Percentiles rank a stretch among this genome's conserved stretches.
phyloP scores from a whole-genome alignment of 2,888 invertebrate species.

The Tetheella fluctuosa region DNA sequence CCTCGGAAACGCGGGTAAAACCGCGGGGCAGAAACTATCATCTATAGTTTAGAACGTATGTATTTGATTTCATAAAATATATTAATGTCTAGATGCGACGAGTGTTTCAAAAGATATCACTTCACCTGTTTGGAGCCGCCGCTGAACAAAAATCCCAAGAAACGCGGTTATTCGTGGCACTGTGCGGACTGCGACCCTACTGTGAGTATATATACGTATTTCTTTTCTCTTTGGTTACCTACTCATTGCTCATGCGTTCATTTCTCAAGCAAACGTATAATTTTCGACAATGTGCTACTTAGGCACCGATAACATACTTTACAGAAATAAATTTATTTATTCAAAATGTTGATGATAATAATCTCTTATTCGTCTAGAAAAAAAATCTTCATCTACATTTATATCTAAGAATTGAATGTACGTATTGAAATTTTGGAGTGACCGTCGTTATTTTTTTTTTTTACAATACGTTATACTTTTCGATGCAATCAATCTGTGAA shows the following conservation, averaged over 20 bases:
- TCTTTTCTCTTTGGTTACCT: too few species aligned
- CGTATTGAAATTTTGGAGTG: neutral
- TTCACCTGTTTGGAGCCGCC: conserved; percentile 97
- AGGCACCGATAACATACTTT: too few species aligned
- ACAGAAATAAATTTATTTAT: too few species aligned
- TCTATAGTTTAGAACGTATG: neutral
- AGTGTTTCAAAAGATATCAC: conserved; percentile 95
- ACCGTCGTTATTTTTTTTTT: neutral
- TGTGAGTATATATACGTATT: conserved; percentile 82
- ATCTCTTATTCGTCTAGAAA: too few species aligned
- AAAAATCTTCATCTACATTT: too few species aligned
- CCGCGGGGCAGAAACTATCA: too few species aligned
- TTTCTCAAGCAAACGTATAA: too few species aligned
- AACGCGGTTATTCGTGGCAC: conserved; percentile 97
- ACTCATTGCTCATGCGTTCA: too few species aligned
- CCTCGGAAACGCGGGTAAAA: too few species aligned
- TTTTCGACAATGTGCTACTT: too few species aligned
- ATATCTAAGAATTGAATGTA: too few species aligned
- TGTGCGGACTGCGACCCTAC: conserved; percentile 98
- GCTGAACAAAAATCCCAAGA: conserved; percentile 96
- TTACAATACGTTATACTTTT: neutral
- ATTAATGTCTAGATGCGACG: conserved; percentile 89
- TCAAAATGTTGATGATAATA: too few species aligned
- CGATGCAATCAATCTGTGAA: neutral
- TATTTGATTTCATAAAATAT: neutral